Evolutionary conservation across 2,888 invertebrate species (phyloP), one percentile per base, ranked within the genome.

Genomic region (Oligia latruncula): DNA sequence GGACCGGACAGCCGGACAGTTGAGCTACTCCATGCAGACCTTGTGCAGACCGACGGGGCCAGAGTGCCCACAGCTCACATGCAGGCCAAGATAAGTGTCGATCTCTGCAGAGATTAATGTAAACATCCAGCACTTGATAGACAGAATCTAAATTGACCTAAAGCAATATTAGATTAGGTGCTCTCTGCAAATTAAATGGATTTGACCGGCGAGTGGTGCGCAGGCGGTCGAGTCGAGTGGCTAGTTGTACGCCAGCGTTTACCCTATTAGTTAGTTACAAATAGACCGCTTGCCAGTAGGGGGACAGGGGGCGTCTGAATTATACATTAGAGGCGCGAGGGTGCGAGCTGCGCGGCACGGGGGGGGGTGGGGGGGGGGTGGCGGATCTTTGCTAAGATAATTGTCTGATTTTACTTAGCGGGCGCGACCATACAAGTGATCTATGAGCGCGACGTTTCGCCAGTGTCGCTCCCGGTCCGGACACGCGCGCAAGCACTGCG

Each of bases 381-480:
- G 13, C 4, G 15, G 71, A 43, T 90, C 87, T 90, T 90, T 87
- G 83, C 82, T 71, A 70, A 86, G 86, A 84, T 90, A 88, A 89
- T 90, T 88, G 88, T 86, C 77, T 87, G 79, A 80, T 80, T 81
- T 64, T 58, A 71, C 46, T 43, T 43, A 49, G 65, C 35, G 35
- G 35, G 35, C 2, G 35, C 35, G 35, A 35, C 35, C 35, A 35
- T 35, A 35, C 3, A 35, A 35, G 4, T 35, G 35, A 35, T 35
- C 35, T 35, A 35, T 43, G 23, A 20, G 35, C 58, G 52, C 40
- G 35, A 70, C 8, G 49, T 23, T 8, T 20, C 29, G 11, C 29
- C 29, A 4, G 20, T 13, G 35, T 35, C 23, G 17, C 46, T 77
- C 64, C 20, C 49, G 67, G 35, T 5, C 40, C 1, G 52, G n/a